Evolutionary conservation across 1,140 invertebrate species (phyloP).

Genomic region (Zaprionus gabonicus): DNA sequence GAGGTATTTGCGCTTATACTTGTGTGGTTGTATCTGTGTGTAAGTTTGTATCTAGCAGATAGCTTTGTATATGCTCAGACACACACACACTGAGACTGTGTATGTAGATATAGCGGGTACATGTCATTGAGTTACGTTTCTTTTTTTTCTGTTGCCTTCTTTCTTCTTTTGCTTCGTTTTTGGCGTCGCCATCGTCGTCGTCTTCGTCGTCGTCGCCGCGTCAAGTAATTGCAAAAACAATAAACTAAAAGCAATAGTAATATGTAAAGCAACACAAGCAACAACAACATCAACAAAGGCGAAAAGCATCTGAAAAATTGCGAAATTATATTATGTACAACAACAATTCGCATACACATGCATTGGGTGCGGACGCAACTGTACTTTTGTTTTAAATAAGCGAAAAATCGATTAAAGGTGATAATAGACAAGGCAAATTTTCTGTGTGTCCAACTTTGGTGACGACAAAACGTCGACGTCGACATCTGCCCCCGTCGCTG

Average conservation of each 20-base stretch:
- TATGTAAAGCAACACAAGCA: constrained; percentile 58
- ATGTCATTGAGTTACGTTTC: constrained; percentile 69
- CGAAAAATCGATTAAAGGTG: constrained; percentile 83
- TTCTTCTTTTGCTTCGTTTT: constrained; percentile 61
- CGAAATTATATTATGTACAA: constrained; percentile 66
- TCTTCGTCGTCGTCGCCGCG: constrained; percentile 38
- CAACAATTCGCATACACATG: constrained; percentile 29
- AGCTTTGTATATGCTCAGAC: constrained; percentile 37
- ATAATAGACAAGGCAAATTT: constrained; percentile 82
- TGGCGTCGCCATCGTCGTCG: constrained; percentile 52
- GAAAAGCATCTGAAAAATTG: constrained; percentile 59
- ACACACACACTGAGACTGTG: constrained; percentile 1
- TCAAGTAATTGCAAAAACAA: constrained; percentile 80
- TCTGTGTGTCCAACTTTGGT: constrained; percentile 72
- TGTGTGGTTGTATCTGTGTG: constrained; percentile 27
- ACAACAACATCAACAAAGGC: constrained; percentile 24
- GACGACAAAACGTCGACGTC: constrained; percentile 57
- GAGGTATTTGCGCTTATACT: constrained; percentile 44
- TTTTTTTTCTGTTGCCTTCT: constrained; percentile 39
- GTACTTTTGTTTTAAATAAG: constrained; percentile 83
- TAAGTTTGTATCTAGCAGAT: constrained; percentile 72
- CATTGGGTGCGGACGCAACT: constrained; percentile 60
- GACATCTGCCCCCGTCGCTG: constrained; percentile 15
- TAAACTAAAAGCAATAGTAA: constrained; percentile 81
- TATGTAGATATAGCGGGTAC: constrained; percentile 33